A percentile compares a stretch with the other conserved stretches of the same genome.
phyloP scores from a whole-genome alignment of 2,113 vertebrate species.

The Lepidothrix coronata region DNA sequence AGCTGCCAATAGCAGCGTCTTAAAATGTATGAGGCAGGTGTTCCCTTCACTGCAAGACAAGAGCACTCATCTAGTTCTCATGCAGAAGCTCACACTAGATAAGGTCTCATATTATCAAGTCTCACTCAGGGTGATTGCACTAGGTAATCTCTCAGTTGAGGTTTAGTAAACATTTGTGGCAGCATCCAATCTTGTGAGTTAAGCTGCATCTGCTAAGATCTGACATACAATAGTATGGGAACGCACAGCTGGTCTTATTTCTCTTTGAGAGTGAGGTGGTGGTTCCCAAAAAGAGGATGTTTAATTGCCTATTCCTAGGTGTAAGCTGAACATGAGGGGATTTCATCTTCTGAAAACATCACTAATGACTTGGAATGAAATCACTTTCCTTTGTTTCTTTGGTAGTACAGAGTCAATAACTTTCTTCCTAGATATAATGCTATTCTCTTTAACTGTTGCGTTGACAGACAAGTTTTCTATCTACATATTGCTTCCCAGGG shows the following conservation, averaged over 20 bases:
- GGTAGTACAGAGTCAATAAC: background rate
- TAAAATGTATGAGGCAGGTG: background rate
- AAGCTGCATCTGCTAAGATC: background rate
- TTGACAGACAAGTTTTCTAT: background rate
- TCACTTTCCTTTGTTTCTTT: background rate
- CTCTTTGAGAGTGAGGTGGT: background rate
- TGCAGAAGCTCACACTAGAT: background rate
- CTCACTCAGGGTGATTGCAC: background rate
- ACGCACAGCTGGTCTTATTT: background rate
- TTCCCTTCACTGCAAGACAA: background rate
- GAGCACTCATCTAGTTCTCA: background rate
- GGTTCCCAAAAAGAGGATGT: background rate
- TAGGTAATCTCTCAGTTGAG: background rate
- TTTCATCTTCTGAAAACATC: background rate
- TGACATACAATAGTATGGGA: background rate
- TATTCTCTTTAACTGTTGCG: background rate
- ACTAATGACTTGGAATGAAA: background rate
- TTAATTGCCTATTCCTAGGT: background rate
- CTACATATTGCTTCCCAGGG: background rate
- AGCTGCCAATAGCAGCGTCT: background rate
- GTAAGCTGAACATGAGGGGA: background rate
- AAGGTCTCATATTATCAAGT: background rate
- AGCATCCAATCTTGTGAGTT: background rate
- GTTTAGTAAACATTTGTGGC: background rate
- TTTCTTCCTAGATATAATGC: background rate